Conservation (phyloP, 2,797 vertebrate species). For the Sternotherus odoratus region DNA sequence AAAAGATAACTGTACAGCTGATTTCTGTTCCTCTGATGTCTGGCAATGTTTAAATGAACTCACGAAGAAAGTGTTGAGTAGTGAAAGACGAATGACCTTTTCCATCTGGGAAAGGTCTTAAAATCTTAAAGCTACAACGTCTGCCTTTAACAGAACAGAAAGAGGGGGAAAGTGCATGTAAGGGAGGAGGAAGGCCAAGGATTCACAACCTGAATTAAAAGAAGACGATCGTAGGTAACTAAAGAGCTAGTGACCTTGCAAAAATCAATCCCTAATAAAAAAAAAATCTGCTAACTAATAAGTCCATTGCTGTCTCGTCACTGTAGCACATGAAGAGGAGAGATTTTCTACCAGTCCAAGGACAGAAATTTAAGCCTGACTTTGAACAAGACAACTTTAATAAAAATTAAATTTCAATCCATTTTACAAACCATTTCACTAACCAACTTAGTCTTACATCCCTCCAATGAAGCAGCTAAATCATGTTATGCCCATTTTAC, state of each 20-base stretch:
- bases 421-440: slow-evolving; percentile 8
- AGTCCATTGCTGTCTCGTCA: slow-evolving; percentile 4
- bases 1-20: slow-evolving; percentile 74
- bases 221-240: background rate
- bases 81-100: slow-evolving; percentile 80
- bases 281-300: slow-evolving; percentile 7
- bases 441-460: background rate
- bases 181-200: slow-evolving; percentile 37
- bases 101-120: slow-evolving; percentile 78
- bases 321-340: background rate
- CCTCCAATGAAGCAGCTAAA: slow-evolving; percentile 8
- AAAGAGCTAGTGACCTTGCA: slow-evolving; percentile 48
- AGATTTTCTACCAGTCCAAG: background rate
- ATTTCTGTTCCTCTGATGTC: slow-evolving; percentile 76
- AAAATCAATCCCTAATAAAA: slow-evolving; percentile 59
- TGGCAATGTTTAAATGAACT: slow-evolving; percentile 80
- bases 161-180: slow-evolving; percentile 51
- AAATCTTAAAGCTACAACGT: slow-evolving; percentile 69
- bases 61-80: slow-evolving; percentile 79
- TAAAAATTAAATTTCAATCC: background rate
- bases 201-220: slow-evolving; percentile 9
- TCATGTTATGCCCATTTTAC: slow-evolving; percentile 43
- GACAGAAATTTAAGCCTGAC: background rate
- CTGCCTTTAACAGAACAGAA: slow-evolving; percentile 47
- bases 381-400: slow-evolving; percentile 25